Evolutionary conservation across 30 jellyfish, hydroid and myxozoan species (phyloP).

Genomic region (Cassiopea andromeda): DNA sequence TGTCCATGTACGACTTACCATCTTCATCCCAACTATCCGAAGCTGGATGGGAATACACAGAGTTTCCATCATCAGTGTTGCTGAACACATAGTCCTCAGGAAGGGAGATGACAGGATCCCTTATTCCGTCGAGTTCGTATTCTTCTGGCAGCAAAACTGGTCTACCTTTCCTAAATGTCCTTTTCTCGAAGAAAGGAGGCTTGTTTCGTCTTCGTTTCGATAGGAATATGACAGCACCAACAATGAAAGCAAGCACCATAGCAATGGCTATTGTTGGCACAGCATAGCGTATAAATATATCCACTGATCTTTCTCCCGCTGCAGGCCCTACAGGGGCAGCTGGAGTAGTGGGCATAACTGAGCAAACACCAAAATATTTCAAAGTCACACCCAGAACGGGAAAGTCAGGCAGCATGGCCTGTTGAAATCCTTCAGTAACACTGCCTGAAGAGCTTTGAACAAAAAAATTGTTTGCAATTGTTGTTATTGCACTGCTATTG

Average conservation of each 20-base stretch:
- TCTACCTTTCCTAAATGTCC: constrained; percentile 59
- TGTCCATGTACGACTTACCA: neutral
- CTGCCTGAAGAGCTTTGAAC: constrained; percentile 47
- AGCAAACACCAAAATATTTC: constrained; percentile 59
- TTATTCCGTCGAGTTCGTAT: constrained; percentile 35
- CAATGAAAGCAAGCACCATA: constrained; percentile 28
- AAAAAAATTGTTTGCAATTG: neutral
- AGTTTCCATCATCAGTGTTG: neutral
- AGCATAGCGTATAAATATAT: constrained; percentile 34
- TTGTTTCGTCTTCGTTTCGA: constrained; percentile 49
- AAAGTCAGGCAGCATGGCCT: constrained; percentile 67
- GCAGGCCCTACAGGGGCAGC: constrained; percentile 52
- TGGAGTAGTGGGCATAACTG: constrained; percentile 16
- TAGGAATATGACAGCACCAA: constrained; percentile 23
- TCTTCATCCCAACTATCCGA: constrained; percentile 42
- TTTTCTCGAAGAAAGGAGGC: constrained; percentile 60
- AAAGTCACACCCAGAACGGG: constrained; percentile 36
- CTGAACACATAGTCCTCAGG: constrained; percentile 51
- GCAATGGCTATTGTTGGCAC: constrained; percentile 67
- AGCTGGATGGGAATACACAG: neutral
- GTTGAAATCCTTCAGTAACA: constrained; percentile 45
- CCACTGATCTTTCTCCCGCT: constrained; percentile 25
- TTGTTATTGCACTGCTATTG: constrained; percentile 35
- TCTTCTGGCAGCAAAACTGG: constrained; percentile 78
- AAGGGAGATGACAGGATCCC: constrained; percentile 26